Conservation (phyloP, 2,888 invertebrate genomes). For the Cephus nigrinus region DNA sequence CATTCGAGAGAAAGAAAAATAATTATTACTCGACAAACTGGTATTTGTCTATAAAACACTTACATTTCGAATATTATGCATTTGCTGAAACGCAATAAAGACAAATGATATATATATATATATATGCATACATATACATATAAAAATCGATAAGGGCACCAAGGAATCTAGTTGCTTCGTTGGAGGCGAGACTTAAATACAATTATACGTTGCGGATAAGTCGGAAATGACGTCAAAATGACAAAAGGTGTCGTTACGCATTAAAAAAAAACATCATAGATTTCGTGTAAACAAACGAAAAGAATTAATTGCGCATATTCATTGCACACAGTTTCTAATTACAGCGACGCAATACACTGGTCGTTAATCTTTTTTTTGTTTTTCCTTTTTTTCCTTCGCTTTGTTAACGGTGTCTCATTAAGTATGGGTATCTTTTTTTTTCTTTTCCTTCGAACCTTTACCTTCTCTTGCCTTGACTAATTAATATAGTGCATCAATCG, state of each 20-base stretch:
- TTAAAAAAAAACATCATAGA: neutral
- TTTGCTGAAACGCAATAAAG: neutral
- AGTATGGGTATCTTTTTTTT: conserved; percentile 37
- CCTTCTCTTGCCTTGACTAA: conserved; percentile 22
- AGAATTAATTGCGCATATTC: neutral
- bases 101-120: neutral
- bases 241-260: neutral
- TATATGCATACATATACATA: neutral
- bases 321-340: neutral
- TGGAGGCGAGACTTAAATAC: neutral
- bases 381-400: conserved; percentile 22
- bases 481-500: conserved; percentile 48
- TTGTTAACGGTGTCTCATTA: conserved; percentile 43
- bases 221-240: neutral
- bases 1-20: neutral
- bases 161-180: neutral
- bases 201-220: neutral
- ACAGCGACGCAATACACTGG: neutral
- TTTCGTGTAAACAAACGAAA: neutral
- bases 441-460: conserved; percentile 1
- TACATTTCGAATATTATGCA: neutral
- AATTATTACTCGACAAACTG: neutral
- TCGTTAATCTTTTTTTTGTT: conserved; percentile 8
- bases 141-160: neutral
- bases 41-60: neutral